Percentiles rank a stretch among this genome's conserved stretches.
Conservation (phyloP, 2,888 invertebrate genomes). For the Machimus rusticus region DNA sequence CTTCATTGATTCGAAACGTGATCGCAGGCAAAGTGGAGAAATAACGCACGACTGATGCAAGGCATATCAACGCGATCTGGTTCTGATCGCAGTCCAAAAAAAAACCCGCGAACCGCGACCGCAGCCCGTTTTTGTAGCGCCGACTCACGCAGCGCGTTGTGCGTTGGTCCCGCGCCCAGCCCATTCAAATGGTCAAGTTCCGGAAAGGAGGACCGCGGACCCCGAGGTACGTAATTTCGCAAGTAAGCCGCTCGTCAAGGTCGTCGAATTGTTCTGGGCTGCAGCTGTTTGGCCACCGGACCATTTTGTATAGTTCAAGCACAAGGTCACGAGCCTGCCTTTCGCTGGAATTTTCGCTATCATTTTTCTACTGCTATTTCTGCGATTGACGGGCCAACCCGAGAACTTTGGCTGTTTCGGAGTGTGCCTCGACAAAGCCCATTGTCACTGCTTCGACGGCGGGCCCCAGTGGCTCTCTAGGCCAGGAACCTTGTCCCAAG, state of each 20-base stretch:
- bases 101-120: neutral
- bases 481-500: slow-evolving; percentile 13
- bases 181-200: slow-evolving; percentile 29
- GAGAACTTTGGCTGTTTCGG: neutral
- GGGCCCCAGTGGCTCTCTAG: neutral
- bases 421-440: slow-evolving; percentile 4
- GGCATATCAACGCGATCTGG: neutral
- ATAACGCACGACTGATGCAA: neutral
- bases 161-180: slow-evolving; percentile 12
- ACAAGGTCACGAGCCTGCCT: slow-evolving; percentile 34
- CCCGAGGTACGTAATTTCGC: neutral
- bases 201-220: neutral
- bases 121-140: neutral
- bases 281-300: neutral
- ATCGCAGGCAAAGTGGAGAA: neutral
- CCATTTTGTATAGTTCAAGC: slow-evolving; percentile 31
- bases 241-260: slow-evolving; percentile 8
- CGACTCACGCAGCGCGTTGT: neutral
- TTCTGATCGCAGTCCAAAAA: neutral
- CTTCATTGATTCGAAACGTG: neutral
- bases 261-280: slow-evolving; percentile 8
- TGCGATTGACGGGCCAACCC: neutral
- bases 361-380: neutral
- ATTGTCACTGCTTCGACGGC: neutral
- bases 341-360: neutral